Evolutionary conservation across 2,888 invertebrate genomes (phyloP).

Genomic region (Drosophila limbata): DNA sequence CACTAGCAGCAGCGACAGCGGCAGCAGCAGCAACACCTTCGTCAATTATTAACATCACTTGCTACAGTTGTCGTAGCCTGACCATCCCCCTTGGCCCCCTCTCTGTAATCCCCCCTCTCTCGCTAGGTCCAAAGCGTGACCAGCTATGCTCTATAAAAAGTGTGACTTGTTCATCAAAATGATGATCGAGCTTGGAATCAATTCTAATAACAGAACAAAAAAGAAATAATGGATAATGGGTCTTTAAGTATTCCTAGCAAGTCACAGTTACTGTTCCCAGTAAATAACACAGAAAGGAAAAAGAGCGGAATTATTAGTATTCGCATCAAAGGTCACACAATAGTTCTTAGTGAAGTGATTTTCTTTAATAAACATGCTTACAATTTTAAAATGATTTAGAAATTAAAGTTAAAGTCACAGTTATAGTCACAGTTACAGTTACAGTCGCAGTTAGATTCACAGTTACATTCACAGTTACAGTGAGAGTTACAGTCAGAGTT

Average conservation of each 20-base stretch:
- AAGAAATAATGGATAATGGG: neutral
- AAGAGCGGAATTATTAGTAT: too few relatives aligned
- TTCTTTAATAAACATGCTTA: too few relatives aligned
- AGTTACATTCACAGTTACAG: too few relatives aligned
- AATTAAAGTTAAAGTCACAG: too few relatives aligned
- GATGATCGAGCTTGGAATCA: neutral
- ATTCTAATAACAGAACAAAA: neutral
- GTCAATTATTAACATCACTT: slow-evolving; percentile 83
- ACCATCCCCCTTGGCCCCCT: slow-evolving; percentile 51
- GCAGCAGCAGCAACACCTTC: slow-evolving; percentile 67
- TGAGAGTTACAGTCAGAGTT: neutral
- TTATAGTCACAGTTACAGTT: too few relatives aligned
- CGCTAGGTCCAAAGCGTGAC: slow-evolving; percentile 21
- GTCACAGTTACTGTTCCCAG: neutral
- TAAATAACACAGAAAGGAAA: too few relatives aligned
- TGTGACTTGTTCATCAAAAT: slow-evolving; percentile 4
- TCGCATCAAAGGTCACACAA: too few relatives aligned
- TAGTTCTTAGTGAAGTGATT: too few relatives aligned
- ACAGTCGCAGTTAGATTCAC: too few relatives aligned
- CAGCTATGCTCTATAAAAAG: slow-evolving; percentile 7
- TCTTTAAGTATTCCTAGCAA: too few relatives aligned
- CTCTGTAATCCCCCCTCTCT: neutral
- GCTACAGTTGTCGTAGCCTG: slow-evolving; percentile 82
- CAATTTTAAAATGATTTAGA: too few relatives aligned
- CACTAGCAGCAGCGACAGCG: slow-evolving; percentile 53